Evolutionary conservation across 1,140 invertebrate species (phyloP).

Genomic region (Diabrotica virgifera): DNA sequence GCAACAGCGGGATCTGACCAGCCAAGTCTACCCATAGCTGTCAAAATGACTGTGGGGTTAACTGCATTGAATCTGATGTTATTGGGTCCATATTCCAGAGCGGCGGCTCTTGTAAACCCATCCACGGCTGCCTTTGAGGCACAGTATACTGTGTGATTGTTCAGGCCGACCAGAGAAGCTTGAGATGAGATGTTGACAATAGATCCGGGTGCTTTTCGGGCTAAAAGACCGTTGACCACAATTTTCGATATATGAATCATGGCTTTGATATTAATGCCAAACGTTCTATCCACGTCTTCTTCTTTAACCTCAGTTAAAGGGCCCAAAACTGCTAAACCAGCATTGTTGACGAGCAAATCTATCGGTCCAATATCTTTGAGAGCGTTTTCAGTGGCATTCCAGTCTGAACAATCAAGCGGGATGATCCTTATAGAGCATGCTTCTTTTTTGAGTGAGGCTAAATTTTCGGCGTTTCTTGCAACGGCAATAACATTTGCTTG

Average conservation of each 20-base stretch:
- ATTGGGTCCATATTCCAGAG: constrained; percentile 78
- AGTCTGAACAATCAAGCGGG: constrained; percentile 70
- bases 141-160: constrained; percentile 62
- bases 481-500: constrained; percentile 59
- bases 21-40: constrained; percentile 77
- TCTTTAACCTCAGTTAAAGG: constrained; percentile 64
- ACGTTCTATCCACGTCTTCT: constrained; percentile 69
- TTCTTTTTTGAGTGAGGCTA: constrained; percentile 62
- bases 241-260: constrained; percentile 80
- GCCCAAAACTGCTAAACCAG: constrained; percentile 60
- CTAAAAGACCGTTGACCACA: constrained; percentile 71
- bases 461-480: constrained; percentile 52
- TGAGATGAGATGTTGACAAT: constrained; percentile 91
- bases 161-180: constrained; percentile 66
- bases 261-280: constrained; percentile 81
- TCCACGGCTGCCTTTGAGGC: constrained; percentile 68
- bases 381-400: constrained; percentile 66
- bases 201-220: constrained; percentile 66
- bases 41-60: constrained; percentile 88
- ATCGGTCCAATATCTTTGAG: constrained; percentile 58
- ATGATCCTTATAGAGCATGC: constrained; percentile 63
- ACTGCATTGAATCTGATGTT: constrained; percentile 86
- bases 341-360: constrained; percentile 84
- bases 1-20: constrained; percentile 81
- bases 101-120: constrained; percentile 70